These are phyloP conservation scores for Brienomyrus longianalis DNA, from an alignment of 2,113 vertebrate genomes.

Conservation along the genomic window DNA sequence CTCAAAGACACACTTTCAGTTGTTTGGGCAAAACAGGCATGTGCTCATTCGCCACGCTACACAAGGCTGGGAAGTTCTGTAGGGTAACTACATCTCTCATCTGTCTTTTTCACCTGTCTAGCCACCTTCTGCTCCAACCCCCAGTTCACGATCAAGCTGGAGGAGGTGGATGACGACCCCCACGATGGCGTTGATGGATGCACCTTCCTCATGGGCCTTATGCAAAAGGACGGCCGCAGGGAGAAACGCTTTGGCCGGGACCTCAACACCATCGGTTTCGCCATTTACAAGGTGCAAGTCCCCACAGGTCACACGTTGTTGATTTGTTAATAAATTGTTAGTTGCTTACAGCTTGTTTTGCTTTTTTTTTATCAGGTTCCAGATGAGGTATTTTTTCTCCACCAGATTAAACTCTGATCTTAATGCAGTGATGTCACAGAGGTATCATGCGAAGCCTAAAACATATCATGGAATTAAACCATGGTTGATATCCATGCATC, in stretches of 20 bases:
- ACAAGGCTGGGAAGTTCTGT: background rate
- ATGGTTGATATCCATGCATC: background rate
- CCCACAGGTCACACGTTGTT: background rate
- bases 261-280: slow-evolving; percentile 54
- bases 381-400: slow-evolving; percentile 40
- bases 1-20: background rate
- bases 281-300: slow-evolving; percentile 49
- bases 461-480: background rate
- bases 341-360: background rate
- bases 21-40: background rate
- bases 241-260: slow-evolving; percentile 48
- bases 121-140: slow-evolving; percentile 59
- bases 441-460: background rate
- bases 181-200: slow-evolving; percentile 43
- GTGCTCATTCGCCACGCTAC: background rate
- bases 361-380: slow-evolving; percentile 45
- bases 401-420: background rate
- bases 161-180: slow-evolving; percentile 47
- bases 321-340: background rate
- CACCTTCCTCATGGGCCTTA: slow-evolving; percentile 52
- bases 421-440: background rate
- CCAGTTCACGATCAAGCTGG: slow-evolving; percentile 51
- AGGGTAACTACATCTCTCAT: background rate
- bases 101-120: slow-evolving; percentile 27
- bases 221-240: slow-evolving; percentile 55